A percentile compares a stretch with the other conserved stretches of the same genome.
Evolutionary conservation across 2,888 invertebrate species (phyloP).

Genomic region (Limnephilus rhombicus): DNA sequence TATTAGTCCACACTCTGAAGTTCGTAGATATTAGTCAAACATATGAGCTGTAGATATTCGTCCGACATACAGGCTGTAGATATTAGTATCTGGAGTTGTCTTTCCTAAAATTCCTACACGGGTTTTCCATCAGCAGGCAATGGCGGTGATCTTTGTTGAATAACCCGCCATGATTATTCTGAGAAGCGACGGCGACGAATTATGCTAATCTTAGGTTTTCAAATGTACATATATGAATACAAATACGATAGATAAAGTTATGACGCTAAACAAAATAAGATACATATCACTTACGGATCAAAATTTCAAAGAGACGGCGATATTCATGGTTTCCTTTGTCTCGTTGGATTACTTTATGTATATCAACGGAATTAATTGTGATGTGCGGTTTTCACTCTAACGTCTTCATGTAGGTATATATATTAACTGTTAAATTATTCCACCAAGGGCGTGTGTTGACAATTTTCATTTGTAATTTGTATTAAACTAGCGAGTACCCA

Average conservation of each 20-base stretch:
- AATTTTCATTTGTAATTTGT: not conserved
- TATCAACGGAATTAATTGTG: not conserved
- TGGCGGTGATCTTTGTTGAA: conserved; percentile 22
- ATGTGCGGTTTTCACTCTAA: not conserved
- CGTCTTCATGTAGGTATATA: not conserved
- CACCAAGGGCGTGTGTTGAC: not conserved
- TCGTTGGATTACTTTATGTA: not conserved
- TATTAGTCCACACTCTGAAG: too few species aligned
- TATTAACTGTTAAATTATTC: not conserved
- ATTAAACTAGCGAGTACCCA: not conserved
- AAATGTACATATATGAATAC: conserved; percentile 20
- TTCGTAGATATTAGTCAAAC: too few species aligned
- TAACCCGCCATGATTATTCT: conserved; percentile 14
- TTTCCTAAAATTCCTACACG: not conserved
- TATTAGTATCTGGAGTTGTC: too few species aligned
- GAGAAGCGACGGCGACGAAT: not conserved
- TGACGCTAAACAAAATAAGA: conserved; percentile 23
- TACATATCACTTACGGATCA: conserved; percentile 11
- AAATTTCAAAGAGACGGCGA: not conserved
- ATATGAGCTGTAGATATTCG: too few species aligned
- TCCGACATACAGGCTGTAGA: too few species aligned
- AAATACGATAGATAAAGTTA: conserved; percentile 10
- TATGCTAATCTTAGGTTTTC: not conserved
- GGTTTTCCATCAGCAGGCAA: conserved; percentile 13
- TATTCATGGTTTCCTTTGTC: not conserved